Evolutionary conservation across 1,140 invertebrate genomes (phyloP).

Genomic region (Dinoponera quadriceps): DNA sequence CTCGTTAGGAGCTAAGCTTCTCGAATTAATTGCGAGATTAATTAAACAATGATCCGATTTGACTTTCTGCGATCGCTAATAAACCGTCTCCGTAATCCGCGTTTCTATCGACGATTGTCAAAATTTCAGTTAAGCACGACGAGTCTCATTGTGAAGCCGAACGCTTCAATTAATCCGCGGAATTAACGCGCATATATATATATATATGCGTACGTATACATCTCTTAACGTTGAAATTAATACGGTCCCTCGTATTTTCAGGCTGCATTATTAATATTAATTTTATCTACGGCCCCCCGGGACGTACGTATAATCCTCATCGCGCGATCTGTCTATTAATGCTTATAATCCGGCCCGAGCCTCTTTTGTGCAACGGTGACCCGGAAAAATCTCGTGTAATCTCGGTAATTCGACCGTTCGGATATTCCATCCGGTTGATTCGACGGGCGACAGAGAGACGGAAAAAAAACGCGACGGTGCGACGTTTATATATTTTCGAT

Average conservation of each 20-base stretch:
- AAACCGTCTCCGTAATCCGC: background rate
- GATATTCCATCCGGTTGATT: conserved; percentile 31
- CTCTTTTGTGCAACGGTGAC: background rate
- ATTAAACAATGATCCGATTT: background rate
- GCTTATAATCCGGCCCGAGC: background rate
- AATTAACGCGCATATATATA: background rate
- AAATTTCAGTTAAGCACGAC: background rate
- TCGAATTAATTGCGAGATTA: background rate
- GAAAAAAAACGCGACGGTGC: too few relatives aligned
- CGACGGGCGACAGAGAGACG: too few relatives aligned
- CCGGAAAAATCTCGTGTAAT: conserved; percentile 9
- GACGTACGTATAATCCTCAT: background rate
- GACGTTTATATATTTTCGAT: too few relatives aligned
- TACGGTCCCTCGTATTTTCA: background rate
- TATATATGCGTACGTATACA: background rate
- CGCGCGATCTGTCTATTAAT: background rate
- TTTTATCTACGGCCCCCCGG: background rate
- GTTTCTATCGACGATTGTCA: background rate
- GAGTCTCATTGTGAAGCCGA: background rate
- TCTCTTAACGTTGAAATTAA: conserved; percentile 2
- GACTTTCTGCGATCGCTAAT: background rate
- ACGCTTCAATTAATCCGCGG: background rate
- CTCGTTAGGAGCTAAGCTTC: background rate
- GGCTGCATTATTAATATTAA: background rate
- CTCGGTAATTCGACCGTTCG: background rate